Evolutionary conservation across 2,113 vertebrate species (phyloP), one percentile per base, ranked within the genome.

Genomic region (Cardinalis cardinalis): DNA sequence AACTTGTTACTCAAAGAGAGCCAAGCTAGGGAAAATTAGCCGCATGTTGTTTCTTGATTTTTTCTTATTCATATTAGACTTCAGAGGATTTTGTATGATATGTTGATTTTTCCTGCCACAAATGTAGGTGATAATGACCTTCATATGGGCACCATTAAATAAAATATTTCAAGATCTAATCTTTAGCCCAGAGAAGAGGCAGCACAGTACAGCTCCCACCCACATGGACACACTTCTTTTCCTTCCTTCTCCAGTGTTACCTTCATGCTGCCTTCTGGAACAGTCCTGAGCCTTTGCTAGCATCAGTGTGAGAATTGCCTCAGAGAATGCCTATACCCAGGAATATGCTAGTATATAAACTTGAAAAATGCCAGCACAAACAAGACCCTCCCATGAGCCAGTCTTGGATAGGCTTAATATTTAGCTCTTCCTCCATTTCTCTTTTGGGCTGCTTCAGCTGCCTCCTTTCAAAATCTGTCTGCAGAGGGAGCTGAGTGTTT

Each of bases 221-320:
- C 26, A 32, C 8, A 16, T 12, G 8, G 59, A 51, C 23, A 21
- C 14, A 28, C 3, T 21, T 8, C 3, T 40, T 89, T 80, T 38
- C 17, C 36, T 34, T 34, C 17, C 9, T 69, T 18, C n/a, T 24
- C 8, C 0, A 0, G 6, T 6, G 4, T 9, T 76, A 16, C 11
- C 26, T 55, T 87, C 20, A 12, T 32, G 10, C 26, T 69, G 10
- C 18, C 36, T n/a, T 21, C 38, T 63, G 32, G 43, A 74, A 25
- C 7, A 63, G 25, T 10, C 19, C 8, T 0, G 0, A 0, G 1
- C 13, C 31, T 43, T 70, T 71, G 17, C 9, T 82, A 14, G 14
- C 25, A 66, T 16, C 4, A 2, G 4, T 29, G 14, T 21, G 3
- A 52, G 10, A 1, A 1, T 17, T 55, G 9, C 14, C 13, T 41